These are phyloP conservation scores for Nibea coibor DNA, from an alignment of 2,113 vertebrate genomes.

Conservation along the genomic window DNA sequence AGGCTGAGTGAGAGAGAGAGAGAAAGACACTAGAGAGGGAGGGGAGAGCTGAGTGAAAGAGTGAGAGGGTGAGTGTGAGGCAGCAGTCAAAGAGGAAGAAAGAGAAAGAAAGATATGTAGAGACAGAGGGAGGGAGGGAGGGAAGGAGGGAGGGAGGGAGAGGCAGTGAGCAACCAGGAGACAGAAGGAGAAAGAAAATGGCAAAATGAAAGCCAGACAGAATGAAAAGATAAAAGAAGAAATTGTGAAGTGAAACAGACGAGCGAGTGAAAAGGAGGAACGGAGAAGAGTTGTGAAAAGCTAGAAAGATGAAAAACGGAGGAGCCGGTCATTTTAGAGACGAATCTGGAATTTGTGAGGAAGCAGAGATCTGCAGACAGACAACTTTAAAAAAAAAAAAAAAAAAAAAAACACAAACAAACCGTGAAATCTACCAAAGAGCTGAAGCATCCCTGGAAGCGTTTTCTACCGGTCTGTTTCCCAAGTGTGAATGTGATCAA, in stretches of 20 bases:
- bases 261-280: conserved; percentile 2
- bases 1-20: conserved; percentile 14
- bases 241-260: conserved; percentile 28
- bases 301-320: background rate
- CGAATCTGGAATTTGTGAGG: conserved; percentile 15
- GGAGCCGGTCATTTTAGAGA: background rate
- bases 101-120: conserved; percentile 47
- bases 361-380: background rate
- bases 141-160: conserved; percentile 26
- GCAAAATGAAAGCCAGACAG: conserved; percentile 73
- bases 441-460: conserved; percentile 2
- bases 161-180: conserved; percentile 62
- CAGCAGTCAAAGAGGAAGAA: conserved; percentile 58
- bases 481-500: background rate
- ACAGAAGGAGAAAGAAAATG: conserved; percentile 63
- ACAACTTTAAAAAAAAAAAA: conserved; percentile 40
- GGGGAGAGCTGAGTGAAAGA: conserved; percentile 57
- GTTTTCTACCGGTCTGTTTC: background rate
- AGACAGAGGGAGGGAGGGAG: conserved; percentile 30
- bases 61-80: conserved; percentile 66
- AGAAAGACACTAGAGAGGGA: conserved; percentile 31
- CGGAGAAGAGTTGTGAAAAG: conserved; percentile 34
- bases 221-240: conserved; percentile 54
- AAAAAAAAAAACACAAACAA: conserved; percentile 9
- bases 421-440: background rate